Base-by-base conservation (phyloP, 2,888 invertebrate species). In the Protophormia terraenovae region DNA sequence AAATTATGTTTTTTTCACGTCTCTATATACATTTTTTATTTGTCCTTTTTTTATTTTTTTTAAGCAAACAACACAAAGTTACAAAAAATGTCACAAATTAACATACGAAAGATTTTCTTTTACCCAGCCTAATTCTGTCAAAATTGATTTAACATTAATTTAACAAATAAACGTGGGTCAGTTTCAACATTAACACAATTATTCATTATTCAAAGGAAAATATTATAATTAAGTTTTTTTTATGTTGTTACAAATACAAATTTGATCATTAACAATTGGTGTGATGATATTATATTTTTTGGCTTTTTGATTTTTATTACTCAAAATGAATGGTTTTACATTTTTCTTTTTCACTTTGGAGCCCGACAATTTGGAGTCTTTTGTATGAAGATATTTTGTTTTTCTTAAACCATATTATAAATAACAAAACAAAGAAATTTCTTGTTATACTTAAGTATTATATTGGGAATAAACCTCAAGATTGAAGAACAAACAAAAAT, bases 101-200 rank as follows among this genome's bases (percentile, higher is more conserved):
- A 16, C 55, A 58, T 67, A 47, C 45, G 35, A 50, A 12, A 16
- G 22, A 12, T 29, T 66, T 67, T 77, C 58, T 55, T 55, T 16
- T 22, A 38, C 41, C n/a, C 16, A 66, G 66, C 66, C 19, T 50
- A 16, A 38, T 64, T 64, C 64, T 53, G 75, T 19, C 41, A 58
- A 29, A 77, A 58, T 58, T 67, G 41, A 45, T 58, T 67, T 45
- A 66, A 53, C 53, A 55, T 55, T 66, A 19, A 38, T 41, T n/a
- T n/a, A n/a, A n/a, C n/a, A 73, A 10, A n/a, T 12, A 24, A 58
- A 8, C 27, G 22, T 41, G 14, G 41, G 41, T 41, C 29, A 41
- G 2, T 60, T 32, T 29, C 14, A 29, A 60, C 32, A 58, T 60
- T 7, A 4, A 10, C 24, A 50, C 50, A 75, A 50, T 32, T 53